Evolutionary conservation across 2,888 invertebrate species (phyloP).

Genomic region (Drosophila borborema): DNA sequence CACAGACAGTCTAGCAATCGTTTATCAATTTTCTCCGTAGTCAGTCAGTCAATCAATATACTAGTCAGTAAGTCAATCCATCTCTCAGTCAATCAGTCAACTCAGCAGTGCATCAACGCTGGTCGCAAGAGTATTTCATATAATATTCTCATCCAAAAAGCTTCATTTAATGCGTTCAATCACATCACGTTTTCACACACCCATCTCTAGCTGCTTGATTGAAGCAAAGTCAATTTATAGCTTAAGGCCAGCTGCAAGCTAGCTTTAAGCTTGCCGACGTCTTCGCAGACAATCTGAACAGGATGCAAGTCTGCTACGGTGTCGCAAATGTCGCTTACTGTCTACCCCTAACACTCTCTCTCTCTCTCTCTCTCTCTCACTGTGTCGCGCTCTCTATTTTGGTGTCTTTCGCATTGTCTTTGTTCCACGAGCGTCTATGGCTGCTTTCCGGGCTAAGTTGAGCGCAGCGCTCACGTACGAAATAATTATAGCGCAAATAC

Average conservation of each 20-base stretch:
- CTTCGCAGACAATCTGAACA: slow-evolving; percentile 22
- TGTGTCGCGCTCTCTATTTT: neutral
- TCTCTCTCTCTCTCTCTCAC: slow-evolving; percentile 1
- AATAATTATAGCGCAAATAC: slow-evolving; percentile 81
- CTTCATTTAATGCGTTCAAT: slow-evolving; percentile 5
- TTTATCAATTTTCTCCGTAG: neutral
- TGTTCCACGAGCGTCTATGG: slow-evolving; percentile 16
- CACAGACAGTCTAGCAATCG: too few relatives aligned
- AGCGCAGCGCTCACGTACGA: slow-evolving; percentile 75
- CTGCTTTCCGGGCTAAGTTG: slow-evolving; percentile 48
- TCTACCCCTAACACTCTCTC: neutral
- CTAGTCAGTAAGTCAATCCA: neutral
- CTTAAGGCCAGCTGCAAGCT: slow-evolving; percentile 31
- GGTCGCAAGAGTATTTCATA: neutral
- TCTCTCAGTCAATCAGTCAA: neutral
- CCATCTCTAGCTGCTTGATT: slow-evolving; percentile 9
- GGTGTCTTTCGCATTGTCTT: slow-evolving; percentile 42
- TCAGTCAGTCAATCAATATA: neutral
- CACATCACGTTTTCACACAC: slow-evolving; percentile 3
- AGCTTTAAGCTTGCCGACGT: slow-evolving; percentile 43
- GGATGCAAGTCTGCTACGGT: slow-evolving; percentile 21
- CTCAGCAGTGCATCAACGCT: neutral
- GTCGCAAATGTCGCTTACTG: slow-evolving; percentile 17
- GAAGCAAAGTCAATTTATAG: slow-evolving; percentile 47
- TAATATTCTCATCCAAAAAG: neutral